These are phyloP conservation scores for Caenorhabditis sinica DNA, from an alignment of 2,888 invertebrate species.

Conservation along the genomic window DNA sequence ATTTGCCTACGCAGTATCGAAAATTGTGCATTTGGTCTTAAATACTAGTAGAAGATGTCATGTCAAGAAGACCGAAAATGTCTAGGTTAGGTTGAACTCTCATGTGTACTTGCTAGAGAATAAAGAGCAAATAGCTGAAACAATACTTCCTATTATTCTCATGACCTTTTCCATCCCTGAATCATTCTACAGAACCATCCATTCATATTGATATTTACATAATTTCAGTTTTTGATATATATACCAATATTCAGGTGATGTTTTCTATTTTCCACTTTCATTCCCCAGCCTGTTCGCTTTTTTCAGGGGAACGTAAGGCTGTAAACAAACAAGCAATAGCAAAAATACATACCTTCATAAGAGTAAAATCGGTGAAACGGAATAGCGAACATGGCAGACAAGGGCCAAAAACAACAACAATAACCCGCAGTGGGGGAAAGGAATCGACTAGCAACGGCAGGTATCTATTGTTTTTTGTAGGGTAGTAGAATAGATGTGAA, in stretches of 20 bases:
- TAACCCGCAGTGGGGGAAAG: constrained; percentile 10
- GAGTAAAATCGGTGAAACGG: constrained; percentile 64
- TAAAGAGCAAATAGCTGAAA: constrained; percentile 8
- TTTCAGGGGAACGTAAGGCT: background rate
- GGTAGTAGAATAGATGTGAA: constrained; percentile 34
- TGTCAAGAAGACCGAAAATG: too few species aligned
- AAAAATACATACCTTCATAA: constrained; percentile 54
- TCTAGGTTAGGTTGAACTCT: background rate
- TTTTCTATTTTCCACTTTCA: constrained; percentile 8
- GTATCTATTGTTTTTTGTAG: constrained; percentile 56
- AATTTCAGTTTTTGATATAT: constrained; percentile 10
- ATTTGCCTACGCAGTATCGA: constrained; percentile 18
- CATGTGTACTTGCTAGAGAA: too few species aligned
- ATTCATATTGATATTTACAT: constrained; percentile 15
- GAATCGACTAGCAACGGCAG: constrained; percentile 31
- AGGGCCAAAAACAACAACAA: constrained; percentile 42
- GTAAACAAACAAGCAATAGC: constrained; percentile 46
- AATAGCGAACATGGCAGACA: constrained; percentile 60
- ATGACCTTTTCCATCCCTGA: constrained; percentile 19
- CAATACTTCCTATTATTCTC: constrained; percentile 19
- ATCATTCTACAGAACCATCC: background rate
- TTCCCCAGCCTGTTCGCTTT: constrained; percentile 15
- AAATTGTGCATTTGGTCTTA: background rate
- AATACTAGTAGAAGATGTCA: background rate
- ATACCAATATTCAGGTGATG: constrained; percentile 42